These are phyloP conservation scores for Megalops cyprinoides DNA, from an alignment of 2,797 vertebrate genomes.

Conservation along the genomic window DNA sequence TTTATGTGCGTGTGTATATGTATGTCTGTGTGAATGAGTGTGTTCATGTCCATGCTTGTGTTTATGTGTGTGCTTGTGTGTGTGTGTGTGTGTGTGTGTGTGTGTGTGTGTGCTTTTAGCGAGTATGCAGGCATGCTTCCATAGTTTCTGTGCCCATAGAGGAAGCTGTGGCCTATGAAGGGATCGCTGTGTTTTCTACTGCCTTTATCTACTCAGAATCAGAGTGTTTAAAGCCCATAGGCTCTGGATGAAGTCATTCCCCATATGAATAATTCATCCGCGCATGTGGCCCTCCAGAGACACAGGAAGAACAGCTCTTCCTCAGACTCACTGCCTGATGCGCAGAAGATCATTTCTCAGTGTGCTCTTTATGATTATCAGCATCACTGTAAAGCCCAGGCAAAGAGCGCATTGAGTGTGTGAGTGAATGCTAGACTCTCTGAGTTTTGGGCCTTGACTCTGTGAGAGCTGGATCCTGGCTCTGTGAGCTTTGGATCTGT, in stretches of 20 bases:
- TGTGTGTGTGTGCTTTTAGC: background rate
- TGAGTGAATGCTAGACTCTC: no score
- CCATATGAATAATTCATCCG: slow-evolving; percentile 11
- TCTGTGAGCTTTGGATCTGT: no score
- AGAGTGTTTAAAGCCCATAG: background rate
- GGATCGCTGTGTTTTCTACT: background rate
- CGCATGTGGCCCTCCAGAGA: no score
- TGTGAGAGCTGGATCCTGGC: no score
- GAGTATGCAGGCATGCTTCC: background rate
- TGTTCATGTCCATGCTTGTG: no score
- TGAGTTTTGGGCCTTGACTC: no score
- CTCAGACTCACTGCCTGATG: background rate
- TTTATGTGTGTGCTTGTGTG: background rate
- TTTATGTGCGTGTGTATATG: background rate
- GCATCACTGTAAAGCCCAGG: slow-evolving; percentile 1
- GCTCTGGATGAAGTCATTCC: slow-evolving; percentile 13
- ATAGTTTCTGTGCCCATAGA: background rate
- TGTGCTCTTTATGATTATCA: background rate
- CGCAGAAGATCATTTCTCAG: background rate
- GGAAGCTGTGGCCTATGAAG: background rate
- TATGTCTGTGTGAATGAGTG: no score
- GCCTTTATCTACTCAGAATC: background rate
- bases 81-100: background rate
- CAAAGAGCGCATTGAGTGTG: background rate
- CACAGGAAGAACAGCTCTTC: background rate